These are phyloP conservation scores for Asbolus verrucosus DNA, from an alignment of 1,140 invertebrate species.

Conservation along the genomic window DNA sequence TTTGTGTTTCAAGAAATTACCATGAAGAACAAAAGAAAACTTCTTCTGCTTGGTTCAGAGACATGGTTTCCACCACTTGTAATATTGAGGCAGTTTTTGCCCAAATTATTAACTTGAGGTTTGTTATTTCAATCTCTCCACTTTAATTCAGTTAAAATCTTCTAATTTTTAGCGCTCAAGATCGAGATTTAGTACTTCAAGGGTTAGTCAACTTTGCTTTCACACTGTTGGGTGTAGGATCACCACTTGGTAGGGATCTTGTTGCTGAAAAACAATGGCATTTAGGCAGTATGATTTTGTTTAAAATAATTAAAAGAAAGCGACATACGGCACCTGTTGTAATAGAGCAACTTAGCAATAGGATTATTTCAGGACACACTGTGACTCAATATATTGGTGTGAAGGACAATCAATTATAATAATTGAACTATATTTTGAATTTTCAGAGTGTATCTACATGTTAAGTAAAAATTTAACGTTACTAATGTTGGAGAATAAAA, in stretches of 20 bases:
- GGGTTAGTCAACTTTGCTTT: slow-evolving; percentile 70
- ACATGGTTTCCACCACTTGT: slow-evolving; percentile 61
- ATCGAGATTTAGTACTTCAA: slow-evolving; percentile 68
- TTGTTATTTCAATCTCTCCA: slow-evolving; percentile 51
- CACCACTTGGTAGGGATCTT: slow-evolving; percentile 57
- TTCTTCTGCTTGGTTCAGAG: slow-evolving; percentile 69
- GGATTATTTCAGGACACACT: slow-evolving; percentile 65
- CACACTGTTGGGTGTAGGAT: slow-evolving; percentile 65
- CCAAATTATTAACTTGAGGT: slow-evolving; percentile 69
- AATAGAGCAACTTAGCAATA: slow-evolving; percentile 66
- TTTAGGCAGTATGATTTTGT: slow-evolving; percentile 67
- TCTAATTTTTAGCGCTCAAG: slow-evolving; percentile 65
- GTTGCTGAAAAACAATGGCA: slow-evolving; percentile 63
- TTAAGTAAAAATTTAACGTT: slow-evolving; percentile 66
- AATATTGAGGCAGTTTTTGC: slow-evolving; percentile 65
- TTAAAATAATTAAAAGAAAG: slow-evolving; percentile 68
- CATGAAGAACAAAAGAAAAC: slow-evolving; percentile 66
- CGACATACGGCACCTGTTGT: slow-evolving; percentile 65
- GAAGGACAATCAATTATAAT: too few relatives aligned
- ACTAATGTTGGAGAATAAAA: slow-evolving; percentile 66
- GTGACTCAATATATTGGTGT: slow-evolving; percentile 69
- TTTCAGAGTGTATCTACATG: slow-evolving; percentile 69
- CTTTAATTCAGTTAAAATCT: slow-evolving; percentile 24
- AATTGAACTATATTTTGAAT: too few relatives aligned
- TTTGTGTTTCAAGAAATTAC: slow-evolving; percentile 64